Base-by-base conservation (phyloP, 2,113 vertebrate species). In the Struthio camelus region DNA sequence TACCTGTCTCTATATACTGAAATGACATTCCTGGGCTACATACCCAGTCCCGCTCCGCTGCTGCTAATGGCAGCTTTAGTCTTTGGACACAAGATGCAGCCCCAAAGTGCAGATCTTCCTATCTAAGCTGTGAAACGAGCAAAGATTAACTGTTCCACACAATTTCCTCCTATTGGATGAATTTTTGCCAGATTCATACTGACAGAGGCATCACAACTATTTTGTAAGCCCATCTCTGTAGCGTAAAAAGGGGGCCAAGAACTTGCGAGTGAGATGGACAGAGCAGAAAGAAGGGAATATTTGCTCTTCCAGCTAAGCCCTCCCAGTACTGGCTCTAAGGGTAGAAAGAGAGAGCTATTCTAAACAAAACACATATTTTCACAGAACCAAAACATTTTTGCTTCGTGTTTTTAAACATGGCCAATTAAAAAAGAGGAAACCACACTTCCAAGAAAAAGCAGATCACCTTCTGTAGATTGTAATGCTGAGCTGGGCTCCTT, bases 391-490 rank as follows among this genome's bases (percentile, higher is more conserved):
- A 96, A 36, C 10, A 62, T 40, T 83, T 89, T 66, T 93, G 23
- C 50, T 85, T 66, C 58, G 9, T 70, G 42, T 62, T 87, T 89
- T 80, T 38, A 53, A 48, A 25, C 36, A 25, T 27, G 30, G 30
- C 51, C 44, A 32, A 69, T 12, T 20, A 32, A 75, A 64, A 89
- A 80, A 34, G 6, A 89, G 32, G 69, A 90, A 78, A n/a, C 9
- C 22, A 69, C 19, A 42, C 40, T 86, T 88, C 67, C 75, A 96
- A 95, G 82, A 86, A 90, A 84, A 77, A 95, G 20, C 3, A 72
- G 34, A 88, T 16, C 16, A 54, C 22, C 51, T 82, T 80, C 66
- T 90, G 46, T n/a, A 46, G 34, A 50, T 32, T 73, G 72, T 54
- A 80, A 80, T 44, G 51, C 56, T 85, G 69, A 95, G 67, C 79